Evolutionary conservation across 2,797 vertebrate species (phyloP).

Genomic region (Ctenosaura bakeri): DNA sequence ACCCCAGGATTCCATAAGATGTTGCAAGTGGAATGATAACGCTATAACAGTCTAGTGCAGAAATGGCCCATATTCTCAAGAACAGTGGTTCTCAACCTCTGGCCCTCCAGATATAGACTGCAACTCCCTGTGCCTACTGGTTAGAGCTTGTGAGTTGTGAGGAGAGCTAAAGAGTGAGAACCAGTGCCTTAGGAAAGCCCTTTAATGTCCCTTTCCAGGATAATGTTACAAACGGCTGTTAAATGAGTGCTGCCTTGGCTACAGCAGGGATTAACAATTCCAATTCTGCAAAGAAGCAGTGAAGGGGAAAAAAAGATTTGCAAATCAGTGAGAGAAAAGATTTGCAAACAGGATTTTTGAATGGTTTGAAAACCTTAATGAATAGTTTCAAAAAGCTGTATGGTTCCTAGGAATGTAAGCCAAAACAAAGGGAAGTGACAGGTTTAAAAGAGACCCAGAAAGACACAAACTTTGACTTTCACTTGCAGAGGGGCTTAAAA

Average conservation of each 20-base stretch:
- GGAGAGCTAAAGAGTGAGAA: too few species aligned
- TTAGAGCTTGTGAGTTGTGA: too few species aligned
- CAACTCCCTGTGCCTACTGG: too few species aligned
- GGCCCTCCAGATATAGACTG: too few species aligned
- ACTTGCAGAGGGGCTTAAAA: neutral
- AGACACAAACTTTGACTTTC: neutral
- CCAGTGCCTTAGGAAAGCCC: neutral
- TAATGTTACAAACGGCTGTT: neutral
- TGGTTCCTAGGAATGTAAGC: neutral
- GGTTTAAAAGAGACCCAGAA: neutral
- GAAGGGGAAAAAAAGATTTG: too few species aligned
- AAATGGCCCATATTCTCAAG: too few species aligned
- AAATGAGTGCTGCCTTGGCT: neutral
- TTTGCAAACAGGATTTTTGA: neutral
- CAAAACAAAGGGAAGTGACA: neutral
- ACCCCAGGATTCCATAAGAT: too few species aligned
- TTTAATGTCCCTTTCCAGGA: neutral
- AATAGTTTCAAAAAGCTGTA: neutral
- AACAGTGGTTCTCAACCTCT: too few species aligned
- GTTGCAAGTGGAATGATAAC: too few species aligned
- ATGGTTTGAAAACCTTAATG: neutral
- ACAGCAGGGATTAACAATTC: neutral
- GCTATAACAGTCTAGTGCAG: too few species aligned
- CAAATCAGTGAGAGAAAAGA: too few species aligned
- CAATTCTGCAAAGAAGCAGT: too few species aligned